Evolutionary conservation across 2,888 invertebrate species (phyloP).

Genomic region (Venusia cambrica): DNA sequence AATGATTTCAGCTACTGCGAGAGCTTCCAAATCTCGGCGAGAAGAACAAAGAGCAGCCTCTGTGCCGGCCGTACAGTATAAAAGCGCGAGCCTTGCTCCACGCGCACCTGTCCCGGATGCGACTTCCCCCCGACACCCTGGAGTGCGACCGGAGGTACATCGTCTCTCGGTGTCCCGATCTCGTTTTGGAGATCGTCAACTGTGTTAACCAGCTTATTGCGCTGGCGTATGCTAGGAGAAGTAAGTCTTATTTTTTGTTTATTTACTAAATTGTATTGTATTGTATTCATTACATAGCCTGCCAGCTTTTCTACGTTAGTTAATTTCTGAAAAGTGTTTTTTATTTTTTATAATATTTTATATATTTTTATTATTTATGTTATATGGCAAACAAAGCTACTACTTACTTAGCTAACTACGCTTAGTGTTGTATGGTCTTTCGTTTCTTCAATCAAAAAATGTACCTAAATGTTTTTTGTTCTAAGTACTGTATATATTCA

Average conservation of each 20-base stretch:
- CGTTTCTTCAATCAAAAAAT: too few relatives aligned
- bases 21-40: slow-evolving; percentile 95
- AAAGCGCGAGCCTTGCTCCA: slow-evolving; percentile 97
- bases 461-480: too few relatives aligned
- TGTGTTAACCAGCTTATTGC: slow-evolving; percentile 96
- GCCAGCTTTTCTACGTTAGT: too few relatives aligned
- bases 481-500: too few relatives aligned
- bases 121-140: slow-evolving; percentile 87
- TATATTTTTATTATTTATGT: too few relatives aligned
- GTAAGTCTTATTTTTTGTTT: slow-evolving; percentile 73
- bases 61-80: slow-evolving; percentile 95
- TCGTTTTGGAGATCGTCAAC: slow-evolving; percentile 98
- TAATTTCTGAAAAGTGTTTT: too few relatives aligned
- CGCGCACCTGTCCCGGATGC: slow-evolving; percentile 94
- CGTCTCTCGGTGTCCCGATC: slow-evolving; percentile 94
- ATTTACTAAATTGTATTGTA: not conserved
- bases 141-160: slow-evolving; percentile 92
- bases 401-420: too few relatives aligned
- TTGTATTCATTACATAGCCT: too few relatives aligned
- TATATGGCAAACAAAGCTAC: too few relatives aligned
- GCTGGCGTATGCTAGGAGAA: slow-evolving; percentile 93
- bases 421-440: too few relatives aligned
- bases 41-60: slow-evolving; percentile 97
- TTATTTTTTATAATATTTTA: too few relatives aligned
- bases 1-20: slow-evolving; percentile 95